Percentiles rank a stretch among this genome's conserved stretches.
These are phyloP conservation scores for Yponomeuta sedellus DNA, from an alignment of 2,888 invertebrate genomes.

Conservation along the genomic window DNA sequence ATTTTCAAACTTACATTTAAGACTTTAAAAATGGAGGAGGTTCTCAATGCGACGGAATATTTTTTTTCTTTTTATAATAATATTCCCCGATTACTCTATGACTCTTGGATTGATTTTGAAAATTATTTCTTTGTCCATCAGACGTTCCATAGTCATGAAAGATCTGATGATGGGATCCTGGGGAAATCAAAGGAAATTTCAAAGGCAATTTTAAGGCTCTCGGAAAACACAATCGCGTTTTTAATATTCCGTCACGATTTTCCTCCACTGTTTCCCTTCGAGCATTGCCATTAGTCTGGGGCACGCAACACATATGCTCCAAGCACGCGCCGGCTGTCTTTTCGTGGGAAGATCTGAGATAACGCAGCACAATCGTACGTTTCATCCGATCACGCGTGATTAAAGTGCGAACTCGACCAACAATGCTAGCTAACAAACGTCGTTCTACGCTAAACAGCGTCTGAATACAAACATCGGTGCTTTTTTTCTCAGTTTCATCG, in stretches of 20 bases:
- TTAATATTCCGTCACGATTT: constrained; percentile 9
- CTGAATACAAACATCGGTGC: constrained; percentile 23
- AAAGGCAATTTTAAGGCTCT: too few relatives aligned
- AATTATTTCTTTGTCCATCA: too few relatives aligned
- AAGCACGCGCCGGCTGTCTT: constrained; percentile 1
- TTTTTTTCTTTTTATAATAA: too few relatives aligned
- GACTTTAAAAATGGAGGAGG: too few relatives aligned
- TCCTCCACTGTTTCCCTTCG: constrained; percentile 1
- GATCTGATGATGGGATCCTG: too few relatives aligned
- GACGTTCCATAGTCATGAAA: too few relatives aligned
- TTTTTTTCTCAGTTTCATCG: constrained; percentile 17
- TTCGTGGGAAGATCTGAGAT: constrained; percentile 60
- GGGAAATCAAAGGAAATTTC: too few relatives aligned
- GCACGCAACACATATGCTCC: constrained; percentile 9
- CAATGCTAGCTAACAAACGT: constrained; percentile 46
- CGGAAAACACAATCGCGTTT: too few relatives aligned
- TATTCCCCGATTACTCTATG: too few relatives aligned
- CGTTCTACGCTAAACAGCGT: constrained; percentile 23
- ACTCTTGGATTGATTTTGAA: too few relatives aligned
- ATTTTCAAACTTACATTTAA: too few relatives aligned
- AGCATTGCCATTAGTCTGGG: background rate
- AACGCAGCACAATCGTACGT: constrained; percentile 55
- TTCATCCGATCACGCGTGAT: constrained; percentile 67
- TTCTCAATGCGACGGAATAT: too few relatives aligned
- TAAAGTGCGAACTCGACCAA: constrained; percentile 58